Evolutionary conservation across 2,888 invertebrate species (phyloP), one percentile per base, ranked within the genome.

Genomic region (Ligdia adustata): DNA sequence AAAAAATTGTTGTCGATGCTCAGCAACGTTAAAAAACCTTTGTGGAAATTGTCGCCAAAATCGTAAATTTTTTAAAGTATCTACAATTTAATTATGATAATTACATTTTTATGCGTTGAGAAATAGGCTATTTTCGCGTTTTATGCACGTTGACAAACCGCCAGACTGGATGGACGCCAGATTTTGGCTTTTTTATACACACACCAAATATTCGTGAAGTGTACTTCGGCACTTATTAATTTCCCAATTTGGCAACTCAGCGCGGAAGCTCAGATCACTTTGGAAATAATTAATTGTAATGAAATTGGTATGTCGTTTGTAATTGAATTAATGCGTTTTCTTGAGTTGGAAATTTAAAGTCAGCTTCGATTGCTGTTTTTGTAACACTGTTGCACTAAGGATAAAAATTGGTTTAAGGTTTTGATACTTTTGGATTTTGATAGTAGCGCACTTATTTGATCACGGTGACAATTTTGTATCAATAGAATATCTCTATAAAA

Each of bases 211-310:
- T 73, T 66, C 55, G 40, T 48, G 45, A 74, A 77, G 69, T 73
- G 72, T 76, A 80, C 75, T 46, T 83, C 68, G 73, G 32, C 32
- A 32, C 32, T 18, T 81, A 80, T 84, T 87, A 86, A 88, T 87
- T 86, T 80, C 81, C 79, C 79, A 87, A 80, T 85, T 84, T 87
- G 86, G 86, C 85, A 85, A 79, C 72, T 75, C 71, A 68, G 72
- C 33, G 37, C 78, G 83, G 82, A 85, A 85, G 67, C 75, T 74
- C 69, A 77, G 73, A 74, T 81, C 78, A 81, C 84, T 83, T 84
- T 78, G 77, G 77, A 76, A 77, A 75, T 18, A 16, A 28, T 22
- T 37, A 9, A 26, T 3, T 22, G 3, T 6, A n/a, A n/a, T n/a
- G n/a, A n/a, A n/a, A n/a, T n/a, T n/a, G n/a, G n/a, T n/a, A n/a